Base-by-base conservation (phyloP, 2,888 invertebrate species). In the Ernsta delagoae region DNA sequence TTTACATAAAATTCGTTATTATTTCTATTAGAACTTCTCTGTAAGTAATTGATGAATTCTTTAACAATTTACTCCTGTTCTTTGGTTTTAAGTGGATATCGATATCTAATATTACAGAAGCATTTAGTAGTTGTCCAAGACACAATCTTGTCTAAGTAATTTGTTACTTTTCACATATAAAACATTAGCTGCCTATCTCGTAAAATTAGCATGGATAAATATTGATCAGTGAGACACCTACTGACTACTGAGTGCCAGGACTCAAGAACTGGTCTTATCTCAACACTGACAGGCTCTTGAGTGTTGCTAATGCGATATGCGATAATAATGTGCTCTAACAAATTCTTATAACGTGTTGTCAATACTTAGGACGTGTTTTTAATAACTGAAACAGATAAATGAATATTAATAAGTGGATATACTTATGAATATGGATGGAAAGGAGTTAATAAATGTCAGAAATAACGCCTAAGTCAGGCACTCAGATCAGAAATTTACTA, bases 231-330 rank as follows among this genome's bases (percentile, higher is more conserved):
- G 11, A 31, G 54, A 54, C 31, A 54, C 31, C 54, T 11, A 9
- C 53, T 8, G 56, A 12, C 48, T 39, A 57, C 36, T 11, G 34
- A 57, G 31, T 57, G 24, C 12, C 7, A 57, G 36, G 3, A 5
- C 34, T 12, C 36, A 39, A 57, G 57, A 36, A 11, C 12, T 57
- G 7, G 50, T 12, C 54, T 54, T 54, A 54, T 54, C 54, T 24
- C 31, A 9, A 54, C 6, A 9, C 4, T 53, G 53, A 53, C 53
- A 53, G 24, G 5, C 53, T 24, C 53, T 31, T 31, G 53, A 53
- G 24, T 24, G 53, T 53, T 53, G 24, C 53, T 53, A 53, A 53
- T 53, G 53, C 53, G 9, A 24, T 8, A 16, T 53, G 8, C 53
- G 24, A 53, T 53, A 53, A n/a, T 9, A 48, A 48, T 39, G 36